phyloP scores from a whole-genome alignment of 92 coral and sea anemone genomes.

The Palythoa caribaeorum region DNA sequence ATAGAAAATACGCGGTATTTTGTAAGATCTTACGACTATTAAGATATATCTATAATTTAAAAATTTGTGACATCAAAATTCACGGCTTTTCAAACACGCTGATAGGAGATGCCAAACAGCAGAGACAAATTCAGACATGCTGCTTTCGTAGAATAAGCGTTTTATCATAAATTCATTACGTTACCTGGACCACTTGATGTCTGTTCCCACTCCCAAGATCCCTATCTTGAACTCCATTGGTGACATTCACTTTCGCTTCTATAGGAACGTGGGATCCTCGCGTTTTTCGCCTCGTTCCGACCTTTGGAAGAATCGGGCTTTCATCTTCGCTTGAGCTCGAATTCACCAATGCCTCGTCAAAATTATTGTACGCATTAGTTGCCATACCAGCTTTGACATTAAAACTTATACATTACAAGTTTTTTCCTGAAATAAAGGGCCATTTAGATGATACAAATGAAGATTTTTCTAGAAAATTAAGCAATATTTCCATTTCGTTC shows the following conservation, averaged over 20 bases:
- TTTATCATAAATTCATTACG: slow-evolving; percentile 32
- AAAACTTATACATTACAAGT: not conserved
- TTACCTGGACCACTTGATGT: slow-evolving; percentile 46
- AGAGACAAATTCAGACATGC: too few relatives aligned
- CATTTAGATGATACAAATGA: not conserved
- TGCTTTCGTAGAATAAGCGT: too few relatives aligned
- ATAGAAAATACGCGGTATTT: too few relatives aligned
- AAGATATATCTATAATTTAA: too few relatives aligned
- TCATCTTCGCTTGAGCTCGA: slow-evolving; percentile 27
- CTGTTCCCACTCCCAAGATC: slow-evolving; percentile 78
- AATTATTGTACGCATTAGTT: slow-evolving; percentile 14
- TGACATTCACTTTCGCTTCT: slow-evolving; percentile 41
- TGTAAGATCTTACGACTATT: too few relatives aligned
- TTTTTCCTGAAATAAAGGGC: not conserved
- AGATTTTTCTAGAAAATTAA: not conserved
- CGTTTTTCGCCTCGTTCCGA: slow-evolving; percentile 22
- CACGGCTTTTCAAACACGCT: too few relatives aligned
- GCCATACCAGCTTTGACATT: not conserved
- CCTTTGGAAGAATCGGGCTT: slow-evolving; percentile 13
- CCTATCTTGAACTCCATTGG: slow-evolving; percentile 23
- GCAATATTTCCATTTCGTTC: not conserved
- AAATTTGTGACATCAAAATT: too few relatives aligned
- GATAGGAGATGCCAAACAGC: too few relatives aligned
- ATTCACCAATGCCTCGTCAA: slow-evolving; percentile 14
- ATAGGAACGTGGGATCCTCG: slow-evolving; percentile 33